These are phyloP conservation scores for Stegophylla sp. DNA, from an alignment of 2,888 invertebrate genomes.

Conservation along the genomic window DNA sequence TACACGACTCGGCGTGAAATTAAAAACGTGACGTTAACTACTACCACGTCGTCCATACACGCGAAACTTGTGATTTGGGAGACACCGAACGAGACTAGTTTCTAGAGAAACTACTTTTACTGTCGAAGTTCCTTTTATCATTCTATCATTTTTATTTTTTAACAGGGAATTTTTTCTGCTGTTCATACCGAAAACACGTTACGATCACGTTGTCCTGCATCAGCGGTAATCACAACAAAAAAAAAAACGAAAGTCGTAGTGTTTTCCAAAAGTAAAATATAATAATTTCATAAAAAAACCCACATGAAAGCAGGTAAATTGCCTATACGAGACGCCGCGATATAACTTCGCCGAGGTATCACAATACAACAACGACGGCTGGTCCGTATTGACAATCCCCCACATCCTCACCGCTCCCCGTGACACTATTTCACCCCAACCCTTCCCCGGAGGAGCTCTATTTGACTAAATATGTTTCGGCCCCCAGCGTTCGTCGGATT, in stretches of 20 bases:
- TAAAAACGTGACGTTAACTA: neutral
- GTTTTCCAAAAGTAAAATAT: neutral
- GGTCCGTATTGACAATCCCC: neutral
- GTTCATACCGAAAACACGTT: neutral
- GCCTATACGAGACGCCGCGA: constrained; percentile 49
- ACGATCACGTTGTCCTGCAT: neutral
- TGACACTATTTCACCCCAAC: too few species aligned
- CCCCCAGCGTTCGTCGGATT: neutral
- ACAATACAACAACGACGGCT: too few species aligned
- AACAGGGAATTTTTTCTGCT: neutral
- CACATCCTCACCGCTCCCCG: neutral
- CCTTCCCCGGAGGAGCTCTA: neutral
- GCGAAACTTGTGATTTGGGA: neutral
- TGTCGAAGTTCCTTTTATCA: neutral
- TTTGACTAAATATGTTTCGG: constrained; percentile 21
- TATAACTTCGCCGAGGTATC: neutral
- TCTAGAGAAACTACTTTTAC: neutral
- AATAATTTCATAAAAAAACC: neutral
- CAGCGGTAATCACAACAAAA: too few species aligned
- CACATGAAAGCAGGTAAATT: constrained; percentile 33
- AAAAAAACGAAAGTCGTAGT: too few species aligned
- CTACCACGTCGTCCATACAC: neutral
- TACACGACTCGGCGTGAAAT: neutral
- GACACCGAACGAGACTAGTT: neutral
- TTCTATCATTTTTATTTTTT: neutral